Conservation (phyloP, 2,888 invertebrate species). For the Brachynemurus nebulosus region DNA sequence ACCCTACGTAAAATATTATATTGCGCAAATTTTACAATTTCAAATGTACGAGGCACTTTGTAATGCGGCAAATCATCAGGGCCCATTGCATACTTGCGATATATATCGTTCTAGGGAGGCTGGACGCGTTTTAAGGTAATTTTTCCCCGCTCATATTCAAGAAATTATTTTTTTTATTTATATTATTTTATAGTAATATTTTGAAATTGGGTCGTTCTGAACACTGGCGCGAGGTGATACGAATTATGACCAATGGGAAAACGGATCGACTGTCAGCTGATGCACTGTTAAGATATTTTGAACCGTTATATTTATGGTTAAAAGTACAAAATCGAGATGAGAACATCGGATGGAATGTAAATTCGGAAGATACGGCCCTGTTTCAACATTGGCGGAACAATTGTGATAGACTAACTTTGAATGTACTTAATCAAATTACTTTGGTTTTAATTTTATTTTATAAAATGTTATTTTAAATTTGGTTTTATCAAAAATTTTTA, state of each 20-base stretch:
- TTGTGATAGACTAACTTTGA: neutral
- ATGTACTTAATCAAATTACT: no score
- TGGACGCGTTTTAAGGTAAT: conserved; percentile 57
- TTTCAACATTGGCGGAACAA: conserved; percentile 27
- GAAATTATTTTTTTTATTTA: conserved; percentile 1
- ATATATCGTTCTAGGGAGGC: conserved; percentile 68
- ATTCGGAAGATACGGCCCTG: conserved; percentile 47
- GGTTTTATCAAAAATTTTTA: no score
- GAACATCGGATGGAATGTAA: conserved; percentile 61
- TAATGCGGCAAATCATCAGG: conserved; percentile 51
- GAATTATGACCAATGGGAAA: conserved; percentile 52
- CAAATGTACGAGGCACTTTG: conserved; percentile 73
- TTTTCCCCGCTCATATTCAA: neutral
- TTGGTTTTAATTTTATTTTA: no score
- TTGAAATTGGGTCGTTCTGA: conserved; percentile 54
- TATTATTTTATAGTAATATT: conserved; percentile 40
- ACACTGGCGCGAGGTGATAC: conserved; percentile 57
- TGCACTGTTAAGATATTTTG: conserved; percentile 67
- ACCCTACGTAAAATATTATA: conserved; percentile 63
- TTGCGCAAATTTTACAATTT: conserved; percentile 70
- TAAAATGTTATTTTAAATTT: no score
- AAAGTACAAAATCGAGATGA: conserved; percentile 59
- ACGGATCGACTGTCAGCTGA: conserved; percentile 60
- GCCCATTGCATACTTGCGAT: conserved; percentile 68
- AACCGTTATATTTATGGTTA: conserved; percentile 66